Percentiles rank a stretch among this genome's conserved stretches.
Conservation (phyloP, 2,888 invertebrate genomes). For the Pristionchus entomophagus region DNA sequence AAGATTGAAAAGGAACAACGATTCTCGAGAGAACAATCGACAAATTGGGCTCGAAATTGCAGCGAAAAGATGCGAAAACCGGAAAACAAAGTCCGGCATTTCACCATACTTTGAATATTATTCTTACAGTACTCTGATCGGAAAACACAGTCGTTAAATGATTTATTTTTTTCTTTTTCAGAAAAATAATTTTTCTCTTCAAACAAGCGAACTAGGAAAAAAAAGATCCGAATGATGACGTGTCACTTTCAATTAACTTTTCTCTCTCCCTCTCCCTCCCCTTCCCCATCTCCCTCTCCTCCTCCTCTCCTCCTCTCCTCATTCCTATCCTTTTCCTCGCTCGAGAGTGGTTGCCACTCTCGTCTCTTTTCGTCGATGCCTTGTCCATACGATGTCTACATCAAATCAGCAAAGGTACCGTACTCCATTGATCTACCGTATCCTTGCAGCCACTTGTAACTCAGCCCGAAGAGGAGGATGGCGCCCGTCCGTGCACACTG, state of each 20-base stretch:
- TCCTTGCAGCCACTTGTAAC: neutral
- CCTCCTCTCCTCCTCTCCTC: neutral
- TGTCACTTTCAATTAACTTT: neutral
- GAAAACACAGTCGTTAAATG: neutral
- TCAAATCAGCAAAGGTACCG: neutral
- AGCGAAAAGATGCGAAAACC: neutral
- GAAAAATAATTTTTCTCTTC: no score
- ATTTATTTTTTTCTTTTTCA: neutral
- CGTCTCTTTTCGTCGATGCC: neutral
- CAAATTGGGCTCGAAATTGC: neutral
- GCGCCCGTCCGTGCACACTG: neutral
- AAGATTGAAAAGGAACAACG: neutral
- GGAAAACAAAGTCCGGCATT: neutral
- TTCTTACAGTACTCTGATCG: neutral
- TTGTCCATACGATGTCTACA: constrained; percentile 2
- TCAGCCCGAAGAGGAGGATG: neutral
- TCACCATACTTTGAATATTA: neutral
- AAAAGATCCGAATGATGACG: no score
- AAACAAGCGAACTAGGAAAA: no score
- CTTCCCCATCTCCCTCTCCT: no score
- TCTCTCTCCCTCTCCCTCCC: neutral
- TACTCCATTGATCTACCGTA: no score
- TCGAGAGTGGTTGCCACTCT: neutral
- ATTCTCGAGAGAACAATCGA: neutral
- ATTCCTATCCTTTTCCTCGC: neutral